These are phyloP conservation scores for Chironomus tepperi DNA, from an alignment of 1,140 invertebrate species.

Conservation along the genomic window DNA sequence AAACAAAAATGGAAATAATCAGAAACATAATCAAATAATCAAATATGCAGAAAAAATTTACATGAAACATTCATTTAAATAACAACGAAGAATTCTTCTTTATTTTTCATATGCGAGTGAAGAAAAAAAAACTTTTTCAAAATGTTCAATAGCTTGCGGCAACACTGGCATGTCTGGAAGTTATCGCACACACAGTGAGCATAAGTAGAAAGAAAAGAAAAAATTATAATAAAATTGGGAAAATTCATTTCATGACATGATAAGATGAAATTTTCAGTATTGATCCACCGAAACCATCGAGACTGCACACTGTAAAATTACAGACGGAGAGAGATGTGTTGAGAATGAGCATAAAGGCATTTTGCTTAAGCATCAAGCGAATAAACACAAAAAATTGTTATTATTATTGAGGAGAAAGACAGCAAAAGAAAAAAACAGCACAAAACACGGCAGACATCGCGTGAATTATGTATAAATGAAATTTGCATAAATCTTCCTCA, in stretches of 20 bases:
- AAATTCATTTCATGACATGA: constrained; percentile 10
- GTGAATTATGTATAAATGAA: constrained; percentile 20
- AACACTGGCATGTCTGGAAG: constrained; percentile 4
- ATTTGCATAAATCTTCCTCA: constrained; percentile 11
- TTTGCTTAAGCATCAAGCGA: too few species aligned
- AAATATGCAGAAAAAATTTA: constrained; percentile 21
- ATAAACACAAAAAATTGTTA: not conserved
- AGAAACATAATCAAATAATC: constrained; percentile 21
- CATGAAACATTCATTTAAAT: constrained; percentile 24
- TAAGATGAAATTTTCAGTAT: constrained; percentile 14
- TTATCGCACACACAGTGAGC: not conserved
- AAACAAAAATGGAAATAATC: not conserved
- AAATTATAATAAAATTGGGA: not conserved
- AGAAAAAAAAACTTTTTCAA: not conserved
- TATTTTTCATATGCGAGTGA: not conserved
- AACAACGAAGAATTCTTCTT: constrained; percentile 3
- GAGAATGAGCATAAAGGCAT: too few species aligned
- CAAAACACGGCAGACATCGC: not conserved
- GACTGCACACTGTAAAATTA: too few species aligned
- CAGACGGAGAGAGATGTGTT: too few species aligned
- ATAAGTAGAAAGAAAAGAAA: not conserved
- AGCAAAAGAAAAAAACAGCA: not conserved
- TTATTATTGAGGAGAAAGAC: not conserved
- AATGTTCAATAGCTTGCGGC: constrained; percentile 17
- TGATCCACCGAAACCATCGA: not conserved